These are phyloP conservation scores for Acromyrmex heyeri DNA, from an alignment of 1,140 invertebrate genomes.

Conservation along the genomic window DNA sequence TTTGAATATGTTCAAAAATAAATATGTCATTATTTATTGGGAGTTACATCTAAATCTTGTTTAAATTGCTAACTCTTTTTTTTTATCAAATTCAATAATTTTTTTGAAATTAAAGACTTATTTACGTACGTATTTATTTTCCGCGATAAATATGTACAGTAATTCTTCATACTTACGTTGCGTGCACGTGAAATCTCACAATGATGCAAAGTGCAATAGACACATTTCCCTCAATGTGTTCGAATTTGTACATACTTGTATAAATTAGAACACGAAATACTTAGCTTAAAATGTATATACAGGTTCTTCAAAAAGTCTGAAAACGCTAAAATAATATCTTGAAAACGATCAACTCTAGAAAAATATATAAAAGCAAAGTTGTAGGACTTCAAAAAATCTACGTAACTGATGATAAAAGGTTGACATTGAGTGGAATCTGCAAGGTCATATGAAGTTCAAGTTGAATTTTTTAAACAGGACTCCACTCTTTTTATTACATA, in stretches of 20 bases:
- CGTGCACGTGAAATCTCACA: background rate
- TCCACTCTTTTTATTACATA: no score
- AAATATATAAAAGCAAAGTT: no score
- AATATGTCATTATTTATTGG: slow-evolving; percentile 16
- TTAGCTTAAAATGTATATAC: slow-evolving; percentile 11
- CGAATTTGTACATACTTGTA: background rate
- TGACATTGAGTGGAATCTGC: no score
- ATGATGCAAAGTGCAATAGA: slow-evolving; percentile 23
- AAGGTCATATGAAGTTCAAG: no score
- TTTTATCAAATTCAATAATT: slow-evolving; percentile 17
- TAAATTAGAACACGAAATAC: slow-evolving; percentile 3
- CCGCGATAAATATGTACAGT: slow-evolving; percentile 1
- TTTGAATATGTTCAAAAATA: background rate
- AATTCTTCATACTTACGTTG: background rate
- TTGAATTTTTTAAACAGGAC: no score
- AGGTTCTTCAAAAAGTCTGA: no score
- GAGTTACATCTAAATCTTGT: slow-evolving; percentile 41
- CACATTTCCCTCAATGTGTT: background rate
- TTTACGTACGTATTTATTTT: slow-evolving; percentile 11
- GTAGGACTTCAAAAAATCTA: no score
- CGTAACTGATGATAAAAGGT: no score
- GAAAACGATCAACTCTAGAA: background rate
- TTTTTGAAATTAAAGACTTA: background rate
- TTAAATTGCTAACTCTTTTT: background rate
- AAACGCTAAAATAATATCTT: no score